Percentiles rank a stretch among this genome's conserved stretches.
Evolutionary conservation across 1,140 invertebrate species (phyloP).

Genomic region (Daktulosphaira vitifoliae): DNA sequence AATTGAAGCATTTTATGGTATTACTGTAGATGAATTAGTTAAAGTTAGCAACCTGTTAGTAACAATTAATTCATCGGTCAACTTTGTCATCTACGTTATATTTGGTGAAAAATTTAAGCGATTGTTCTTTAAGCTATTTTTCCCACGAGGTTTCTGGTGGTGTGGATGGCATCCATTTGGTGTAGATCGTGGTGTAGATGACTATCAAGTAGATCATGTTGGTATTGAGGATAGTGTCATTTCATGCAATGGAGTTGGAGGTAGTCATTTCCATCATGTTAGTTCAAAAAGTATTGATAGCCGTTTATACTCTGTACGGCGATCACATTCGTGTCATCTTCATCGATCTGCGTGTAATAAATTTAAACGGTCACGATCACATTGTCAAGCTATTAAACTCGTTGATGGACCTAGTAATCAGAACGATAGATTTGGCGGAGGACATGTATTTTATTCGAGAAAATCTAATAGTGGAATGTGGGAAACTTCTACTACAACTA

Average conservation of each 20-base stretch:
- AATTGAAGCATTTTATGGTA: conserved; percentile 65
- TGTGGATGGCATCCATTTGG: conserved; percentile 47
- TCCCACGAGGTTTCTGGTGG: conserved; percentile 51
- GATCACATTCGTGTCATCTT: too few relatives aligned
- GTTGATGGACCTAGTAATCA: too few relatives aligned
- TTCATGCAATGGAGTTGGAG: conserved; percentile 1
- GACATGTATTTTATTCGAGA: not conserved
- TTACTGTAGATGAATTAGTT: conserved; percentile 63
- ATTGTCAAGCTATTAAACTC: too few relatives aligned
- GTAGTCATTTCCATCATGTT: not conserved
- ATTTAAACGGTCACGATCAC: not conserved
- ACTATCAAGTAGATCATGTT: not conserved
- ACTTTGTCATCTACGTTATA: conserved; percentile 94
- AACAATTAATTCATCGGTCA: conserved; percentile 92
- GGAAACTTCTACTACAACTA: conserved; percentile 1
- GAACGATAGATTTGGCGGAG: too few relatives aligned
- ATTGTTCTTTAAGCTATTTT: conserved; percentile 79
- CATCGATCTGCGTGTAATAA: not conserved
- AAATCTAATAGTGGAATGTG: not conserved
- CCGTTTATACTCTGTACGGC: not conserved
- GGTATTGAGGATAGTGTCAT: conserved; percentile 8
- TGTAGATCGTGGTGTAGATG: conserved; percentile 47
- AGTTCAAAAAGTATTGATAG: too few relatives aligned
- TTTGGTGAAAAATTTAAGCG: conserved; percentile 94
- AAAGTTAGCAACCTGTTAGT: conserved; percentile 85